A percentile compares a stretch with the other conserved stretches of the same genome.
These are phyloP conservation scores for Papilio demoleus DNA, from an alignment of 2,888 invertebrate genomes.

Conservation along the genomic window DNA sequence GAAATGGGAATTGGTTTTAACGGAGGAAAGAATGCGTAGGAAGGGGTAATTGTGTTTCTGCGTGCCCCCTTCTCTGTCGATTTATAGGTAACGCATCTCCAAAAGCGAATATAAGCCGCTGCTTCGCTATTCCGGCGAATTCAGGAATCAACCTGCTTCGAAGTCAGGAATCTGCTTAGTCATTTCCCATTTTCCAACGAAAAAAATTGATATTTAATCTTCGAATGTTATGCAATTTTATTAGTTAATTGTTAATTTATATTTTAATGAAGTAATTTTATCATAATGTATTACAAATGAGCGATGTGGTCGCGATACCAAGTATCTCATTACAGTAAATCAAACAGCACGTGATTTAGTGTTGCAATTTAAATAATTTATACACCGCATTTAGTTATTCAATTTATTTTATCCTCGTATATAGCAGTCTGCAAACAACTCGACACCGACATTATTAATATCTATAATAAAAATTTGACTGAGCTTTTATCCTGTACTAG, in stretches of 20 bases:
- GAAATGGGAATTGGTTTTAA: no score
- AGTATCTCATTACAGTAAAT: conserved; percentile 22
- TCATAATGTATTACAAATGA: conserved; percentile 13
- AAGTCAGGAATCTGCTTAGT: no score
- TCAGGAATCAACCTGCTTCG: no score
- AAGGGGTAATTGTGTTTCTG: no score
- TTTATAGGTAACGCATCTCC: no score
- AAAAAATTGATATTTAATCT: not conserved
- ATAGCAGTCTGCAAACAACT: not conserved
- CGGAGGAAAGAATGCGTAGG: no score
- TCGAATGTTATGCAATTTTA: not conserved
- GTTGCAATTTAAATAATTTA: conserved; percentile 14
- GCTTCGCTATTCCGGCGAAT: no score
- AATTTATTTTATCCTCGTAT: conserved; percentile 8
- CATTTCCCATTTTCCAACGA: no score
- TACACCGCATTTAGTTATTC: conserved; percentile 9
- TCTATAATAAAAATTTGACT: no score
- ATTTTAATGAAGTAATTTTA: conserved; percentile 13
- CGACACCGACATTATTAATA: not conserved
- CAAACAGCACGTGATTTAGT: conserved; percentile 21
- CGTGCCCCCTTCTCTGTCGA: no score
- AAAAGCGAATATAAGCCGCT: no score
- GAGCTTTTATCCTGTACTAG: no score
- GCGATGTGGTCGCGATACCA: conserved; percentile 1
- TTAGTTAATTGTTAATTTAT: not conserved